phyloP scores from a whole-genome alignment of 2,797 vertebrate genomes.

The Holocentrus rufus region DNA sequence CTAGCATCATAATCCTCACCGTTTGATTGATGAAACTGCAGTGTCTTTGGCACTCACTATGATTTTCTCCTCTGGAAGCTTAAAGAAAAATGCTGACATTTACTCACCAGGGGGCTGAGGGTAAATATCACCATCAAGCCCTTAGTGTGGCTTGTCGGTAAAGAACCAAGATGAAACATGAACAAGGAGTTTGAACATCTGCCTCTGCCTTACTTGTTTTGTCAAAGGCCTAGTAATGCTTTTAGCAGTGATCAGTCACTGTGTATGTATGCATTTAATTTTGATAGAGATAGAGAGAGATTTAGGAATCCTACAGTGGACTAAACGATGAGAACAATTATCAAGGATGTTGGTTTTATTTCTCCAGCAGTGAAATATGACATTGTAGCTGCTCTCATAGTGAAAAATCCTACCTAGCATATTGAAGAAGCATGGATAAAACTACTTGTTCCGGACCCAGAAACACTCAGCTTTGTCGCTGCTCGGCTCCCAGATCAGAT shows the following conservation, averaged over 20 bases:
- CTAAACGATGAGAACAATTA: slow-evolving; percentile 1
- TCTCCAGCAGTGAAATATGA: background rate
- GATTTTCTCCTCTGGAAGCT: slow-evolving; percentile 2
- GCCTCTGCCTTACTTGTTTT: background rate
- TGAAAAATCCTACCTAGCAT: background rate
- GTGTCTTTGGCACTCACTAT: background rate
- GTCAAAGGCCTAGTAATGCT: background rate
- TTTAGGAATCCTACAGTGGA: background rate
- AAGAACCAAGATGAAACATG: background rate
- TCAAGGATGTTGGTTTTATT: background rate
- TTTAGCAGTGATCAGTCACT: background rate
- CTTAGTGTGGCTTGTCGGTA: background rate
- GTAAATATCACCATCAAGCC: background rate
- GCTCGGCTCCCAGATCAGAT: slow-evolving; percentile 69
- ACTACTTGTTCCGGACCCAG: slow-evolving; percentile 23
- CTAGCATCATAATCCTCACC: too few relatives aligned
- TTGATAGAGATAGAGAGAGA: slow-evolving; percentile 13
- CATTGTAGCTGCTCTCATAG: background rate
- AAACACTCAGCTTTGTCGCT: slow-evolving; percentile 32
- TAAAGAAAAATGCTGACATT: background rate
- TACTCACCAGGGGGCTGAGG: background rate
- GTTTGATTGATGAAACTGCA: too few relatives aligned
- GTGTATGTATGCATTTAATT: background rate
- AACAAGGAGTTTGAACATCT: background rate
- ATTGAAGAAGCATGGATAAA: background rate